Base-by-base conservation (phyloP, 2,113 vertebrate species). In the Corythoichthys haematopterus region DNA sequence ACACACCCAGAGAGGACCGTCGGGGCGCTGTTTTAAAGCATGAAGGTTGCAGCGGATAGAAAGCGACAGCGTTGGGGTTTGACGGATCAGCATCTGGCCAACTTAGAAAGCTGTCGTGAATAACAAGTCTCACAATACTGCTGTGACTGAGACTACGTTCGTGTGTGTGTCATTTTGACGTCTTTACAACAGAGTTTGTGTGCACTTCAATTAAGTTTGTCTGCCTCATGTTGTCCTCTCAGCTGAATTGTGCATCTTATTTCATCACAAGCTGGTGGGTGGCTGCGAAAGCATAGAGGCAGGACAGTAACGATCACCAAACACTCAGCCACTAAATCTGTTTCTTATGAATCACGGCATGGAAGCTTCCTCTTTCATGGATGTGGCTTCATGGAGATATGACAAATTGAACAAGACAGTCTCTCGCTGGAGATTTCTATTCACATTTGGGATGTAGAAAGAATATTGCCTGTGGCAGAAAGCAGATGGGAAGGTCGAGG, bases 21-120 rank as follows among this genome's bases (percentile, higher is more conserved):
- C 72, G 69, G 38, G 74, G 69, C 43, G 75, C 33, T 55, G 79
- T 75, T 80, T 70, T 83, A 85, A 68, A 40, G 69, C 71, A 61
- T 71, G 76, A 85, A 86, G 82, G 77, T 80, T 86, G 78, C 82
- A 51, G 74, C 71, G 79, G 80, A 88, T 82, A 84, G 77, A 83
- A 80, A 84, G 76, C 65, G 75, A 86, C 86, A 77, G 76, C 82
- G 78, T 84, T 70, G 50, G 65, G 73, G 80, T 80, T 75, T 85
- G 84, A 87, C 85, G 79, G 81, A 88, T 89, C 88, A 87, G 85
- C 77, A 82, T 85, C 85, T 70, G 66, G 80, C 69, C 77, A 71
- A 83, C 81, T 81, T 80, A 80, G 76, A 86, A 82, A 78, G 74
- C 71, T 69, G 68, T 67, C 71, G 61, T 10, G 84, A 85, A 90